A percentile compares a stretch with the other conserved stretches of the same genome.
Evolutionary conservation across 2,888 invertebrate species (phyloP).

Genomic region (Ophioninae sp.): DNA sequence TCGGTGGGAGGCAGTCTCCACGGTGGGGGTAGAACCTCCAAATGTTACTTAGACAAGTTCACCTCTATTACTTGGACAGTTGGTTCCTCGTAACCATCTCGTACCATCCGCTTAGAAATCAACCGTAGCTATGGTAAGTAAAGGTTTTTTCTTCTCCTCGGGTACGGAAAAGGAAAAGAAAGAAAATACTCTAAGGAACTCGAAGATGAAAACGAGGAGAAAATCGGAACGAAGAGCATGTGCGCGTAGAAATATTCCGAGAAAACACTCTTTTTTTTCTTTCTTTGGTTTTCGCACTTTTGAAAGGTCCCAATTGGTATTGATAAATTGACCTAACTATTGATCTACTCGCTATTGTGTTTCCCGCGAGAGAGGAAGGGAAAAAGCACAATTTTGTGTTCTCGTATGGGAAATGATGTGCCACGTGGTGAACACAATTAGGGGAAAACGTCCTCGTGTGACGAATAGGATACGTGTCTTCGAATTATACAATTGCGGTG

Average conservation of each 20-base stretch:
- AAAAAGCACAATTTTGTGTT: neutral
- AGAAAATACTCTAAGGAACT: constrained; percentile 11
- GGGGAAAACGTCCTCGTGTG: constrained; percentile 12
- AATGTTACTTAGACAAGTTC: constrained; percentile 81
- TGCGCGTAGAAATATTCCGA: constrained; percentile 25
- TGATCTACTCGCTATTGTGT: constrained; percentile 5
- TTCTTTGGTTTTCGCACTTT: neutral
- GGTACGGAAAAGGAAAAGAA: constrained; percentile 9
- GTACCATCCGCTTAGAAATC: constrained; percentile 74
- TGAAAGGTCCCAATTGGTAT: neutral
- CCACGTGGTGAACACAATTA: constrained; percentile 46
- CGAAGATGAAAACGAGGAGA: constrained; percentile 3
- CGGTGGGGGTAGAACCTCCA: constrained; percentile 75
- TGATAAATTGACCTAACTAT: neutral
- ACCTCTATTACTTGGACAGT: constrained; percentile 78
- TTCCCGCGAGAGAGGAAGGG: neutral
- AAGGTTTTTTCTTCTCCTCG: constrained; percentile 31
- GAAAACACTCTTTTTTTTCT: neutral
- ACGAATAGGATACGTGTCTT: constrained; percentile 31
- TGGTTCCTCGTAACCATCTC: constrained; percentile 80
- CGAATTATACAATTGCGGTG: constrained; percentile 25
- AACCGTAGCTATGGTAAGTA: constrained; percentile 78
- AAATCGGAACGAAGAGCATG: neutral
- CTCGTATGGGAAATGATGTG: constrained; percentile 32
- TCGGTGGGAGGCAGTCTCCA: constrained; percentile 27